These are phyloP conservation scores for Theodoxus fluviatilis DNA, from an alignment of 2,888 invertebrate species.

Conservation along the genomic window DNA sequence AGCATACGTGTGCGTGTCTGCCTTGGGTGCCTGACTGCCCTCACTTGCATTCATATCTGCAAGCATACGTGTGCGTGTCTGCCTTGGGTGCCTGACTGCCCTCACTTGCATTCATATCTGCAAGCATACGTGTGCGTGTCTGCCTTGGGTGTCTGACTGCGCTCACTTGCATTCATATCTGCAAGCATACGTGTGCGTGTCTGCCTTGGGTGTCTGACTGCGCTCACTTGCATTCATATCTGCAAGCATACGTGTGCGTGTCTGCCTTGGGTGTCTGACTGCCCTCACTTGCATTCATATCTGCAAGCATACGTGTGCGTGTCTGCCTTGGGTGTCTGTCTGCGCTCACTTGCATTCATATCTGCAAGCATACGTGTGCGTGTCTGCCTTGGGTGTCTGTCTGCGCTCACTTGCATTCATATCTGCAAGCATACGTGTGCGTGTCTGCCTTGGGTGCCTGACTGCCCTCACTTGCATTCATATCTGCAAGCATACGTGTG, in stretches of 20 bases:
- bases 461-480: not conserved
- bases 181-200: not conserved
- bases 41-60: not conserved
- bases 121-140: not conserved
- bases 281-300: not conserved
- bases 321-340: too few species aligned
- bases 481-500: not conserved
- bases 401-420: not conserved
- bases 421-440: slow-evolving; percentile 33
- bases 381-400: not conserved
- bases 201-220: not conserved
- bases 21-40: not conserved
- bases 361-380: not conserved
- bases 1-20: not conserved
- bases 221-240: not conserved
- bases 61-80: slow-evolving; percentile 36
- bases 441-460: not conserved
- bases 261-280: not conserved
- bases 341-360: too few species aligned
- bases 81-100: not conserved
- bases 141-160: too few species aligned
- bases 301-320: not conserved
- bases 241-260: slow-evolving; percentile 34
- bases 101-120: not conserved
- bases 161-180: too few species aligned